Percentiles rank a stretch among this genome's conserved stretches.
These are phyloP conservation scores for Apamea anceps DNA, from an alignment of 2,888 invertebrate genomes.

Conservation along the genomic window DNA sequence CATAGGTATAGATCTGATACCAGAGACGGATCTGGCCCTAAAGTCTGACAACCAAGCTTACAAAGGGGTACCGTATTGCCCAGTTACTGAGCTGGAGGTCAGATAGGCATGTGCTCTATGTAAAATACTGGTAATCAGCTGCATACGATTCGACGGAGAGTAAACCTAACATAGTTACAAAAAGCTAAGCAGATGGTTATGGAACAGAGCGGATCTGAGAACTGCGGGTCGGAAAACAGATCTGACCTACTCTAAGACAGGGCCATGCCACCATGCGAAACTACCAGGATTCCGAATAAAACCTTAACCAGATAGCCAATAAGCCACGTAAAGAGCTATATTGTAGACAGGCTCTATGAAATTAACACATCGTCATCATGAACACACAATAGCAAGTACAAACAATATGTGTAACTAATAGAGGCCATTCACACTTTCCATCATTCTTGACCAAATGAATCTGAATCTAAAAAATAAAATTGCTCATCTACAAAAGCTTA, in stretches of 20 bases:
- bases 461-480: not conserved
- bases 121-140: not conserved
- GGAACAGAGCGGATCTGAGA: not conserved
- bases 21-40: not conserved
- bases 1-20: not conserved
- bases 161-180: not conserved
- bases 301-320: no score
- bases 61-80: not conserved
- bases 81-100: not conserved
- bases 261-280: no score
- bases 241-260: not conserved
- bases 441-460: not conserved
- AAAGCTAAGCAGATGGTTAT: not conserved
- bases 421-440: not conserved
- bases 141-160: not conserved
- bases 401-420: no score
- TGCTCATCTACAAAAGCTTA: conserved; percentile 15
- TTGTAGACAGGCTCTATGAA: not conserved
- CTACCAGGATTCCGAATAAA: not conserved
- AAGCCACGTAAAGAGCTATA: no score
- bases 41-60: not conserved
- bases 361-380: not conserved
- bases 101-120: not conserved
- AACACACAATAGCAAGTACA: not conserved
- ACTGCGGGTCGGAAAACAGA: not conserved